Percentiles rank a stretch among this genome's conserved stretches.
Evolutionary conservation across 2,113 vertebrate genomes (phyloP).

Genomic region (Hemicordylus capensis): DNA sequence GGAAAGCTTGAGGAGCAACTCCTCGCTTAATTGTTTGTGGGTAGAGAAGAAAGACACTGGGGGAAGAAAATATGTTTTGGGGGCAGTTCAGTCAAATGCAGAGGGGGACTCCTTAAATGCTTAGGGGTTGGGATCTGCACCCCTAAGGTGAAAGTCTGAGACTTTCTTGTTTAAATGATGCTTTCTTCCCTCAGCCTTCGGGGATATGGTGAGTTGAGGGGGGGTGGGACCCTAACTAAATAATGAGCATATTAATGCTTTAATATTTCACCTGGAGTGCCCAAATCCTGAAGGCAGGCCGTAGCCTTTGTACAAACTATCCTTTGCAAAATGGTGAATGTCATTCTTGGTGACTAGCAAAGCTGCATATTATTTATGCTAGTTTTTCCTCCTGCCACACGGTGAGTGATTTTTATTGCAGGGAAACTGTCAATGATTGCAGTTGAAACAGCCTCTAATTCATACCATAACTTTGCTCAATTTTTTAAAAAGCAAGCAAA

Average conservation of each 20-base stretch:
- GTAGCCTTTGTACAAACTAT: background rate
- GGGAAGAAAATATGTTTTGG: no score
- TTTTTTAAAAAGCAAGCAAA: background rate
- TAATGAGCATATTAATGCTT: background rate
- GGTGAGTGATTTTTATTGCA: background rate
- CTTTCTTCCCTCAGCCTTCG: no score
- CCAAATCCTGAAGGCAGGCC: background rate
- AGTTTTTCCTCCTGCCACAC: conserved; percentile 14
- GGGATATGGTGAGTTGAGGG: no score
- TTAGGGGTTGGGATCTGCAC: no score
- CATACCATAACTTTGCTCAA: conserved; percentile 20
- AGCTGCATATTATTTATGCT: conserved; percentile 1
- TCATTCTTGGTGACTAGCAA: conserved; percentile 1
- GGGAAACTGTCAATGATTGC: conserved; percentile 24
- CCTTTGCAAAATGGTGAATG: conserved; percentile 23
- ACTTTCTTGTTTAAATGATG: no score
- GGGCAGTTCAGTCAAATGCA: no score
- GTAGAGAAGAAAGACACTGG: no score
- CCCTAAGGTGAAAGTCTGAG: no score
- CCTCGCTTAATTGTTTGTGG: no score
- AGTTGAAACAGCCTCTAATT: conserved; percentile 37
- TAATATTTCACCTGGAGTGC: background rate
- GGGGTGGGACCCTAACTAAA: no score
- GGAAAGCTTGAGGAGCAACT: no score
- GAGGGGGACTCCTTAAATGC: no score